A percentile compares a stretch with the other conserved stretches of the same genome.
These are phyloP conservation scores for Meriones unguiculatus DNA, from an alignment of 2,113 vertebrate species.

Conservation along the genomic window DNA sequence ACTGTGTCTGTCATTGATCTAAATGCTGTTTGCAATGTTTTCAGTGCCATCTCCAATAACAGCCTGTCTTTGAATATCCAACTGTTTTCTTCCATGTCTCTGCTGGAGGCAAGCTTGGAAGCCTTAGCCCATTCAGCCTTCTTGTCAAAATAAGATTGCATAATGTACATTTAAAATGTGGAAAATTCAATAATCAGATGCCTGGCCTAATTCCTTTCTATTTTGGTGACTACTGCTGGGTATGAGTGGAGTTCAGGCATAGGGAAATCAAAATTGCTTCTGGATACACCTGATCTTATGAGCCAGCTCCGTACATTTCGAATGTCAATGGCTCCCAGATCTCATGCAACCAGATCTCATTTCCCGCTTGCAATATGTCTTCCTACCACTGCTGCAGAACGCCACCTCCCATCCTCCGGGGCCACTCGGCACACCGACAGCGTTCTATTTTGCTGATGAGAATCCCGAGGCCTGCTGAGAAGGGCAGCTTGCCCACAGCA, in stretches of 20 bases:
- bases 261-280: neutral
- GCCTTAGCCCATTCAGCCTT: neutral
- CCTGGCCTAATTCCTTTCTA: neutral
- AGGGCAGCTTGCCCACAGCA: neutral
- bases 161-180: neutral
- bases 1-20: neutral
- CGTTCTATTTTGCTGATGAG: neutral
- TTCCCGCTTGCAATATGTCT: neutral
- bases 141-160: neutral
- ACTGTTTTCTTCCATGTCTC: neutral
- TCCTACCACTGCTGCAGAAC: neutral
- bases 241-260: neutral
- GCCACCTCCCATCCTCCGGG: neutral
- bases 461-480: neutral
- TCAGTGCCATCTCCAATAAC: neutral
- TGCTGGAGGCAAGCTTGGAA: no score
- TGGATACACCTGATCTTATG: neutral
- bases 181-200: neutral
- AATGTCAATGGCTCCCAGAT: neutral
- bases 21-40: neutral
- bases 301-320: neutral
- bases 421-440: neutral
- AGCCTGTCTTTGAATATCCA: neutral
- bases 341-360: neutral
- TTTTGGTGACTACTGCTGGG: neutral